phyloP scores from a whole-genome alignment of 2,888 invertebrate genomes.

The Hipparchia sbordonii region DNA sequence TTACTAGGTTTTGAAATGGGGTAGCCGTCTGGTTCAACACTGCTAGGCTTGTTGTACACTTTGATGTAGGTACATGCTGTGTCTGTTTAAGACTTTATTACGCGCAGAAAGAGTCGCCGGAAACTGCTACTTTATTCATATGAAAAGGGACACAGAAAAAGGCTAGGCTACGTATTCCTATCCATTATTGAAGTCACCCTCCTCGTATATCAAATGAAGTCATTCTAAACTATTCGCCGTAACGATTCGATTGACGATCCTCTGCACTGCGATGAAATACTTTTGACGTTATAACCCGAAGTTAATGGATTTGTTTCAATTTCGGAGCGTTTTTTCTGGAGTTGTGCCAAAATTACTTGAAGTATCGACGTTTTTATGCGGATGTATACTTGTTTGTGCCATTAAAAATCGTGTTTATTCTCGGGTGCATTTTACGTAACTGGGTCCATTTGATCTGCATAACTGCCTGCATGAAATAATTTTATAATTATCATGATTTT shows the following conservation, averaged over 20 bases:
- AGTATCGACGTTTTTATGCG: conserved; percentile 40
- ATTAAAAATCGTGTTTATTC: conserved; percentile 31
- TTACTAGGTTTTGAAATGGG: no score
- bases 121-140: conserved; percentile 51
- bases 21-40: no score
- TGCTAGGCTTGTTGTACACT: no score
- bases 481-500: not conserved
- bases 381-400: conserved; percentile 32
- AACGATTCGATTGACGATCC: conserved; percentile 69
- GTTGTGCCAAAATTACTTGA: conserved; percentile 40
- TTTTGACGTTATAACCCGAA: conserved; percentile 43
- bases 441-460: conserved; percentile 1
- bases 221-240: conserved; percentile 77
- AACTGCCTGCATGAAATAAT: not conserved
- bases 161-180: conserved; percentile 46
- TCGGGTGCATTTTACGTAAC: conserved; percentile 7
- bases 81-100: not conserved
- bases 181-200: conserved; percentile 68
- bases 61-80: not conserved
- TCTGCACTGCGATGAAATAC: conserved; percentile 48
- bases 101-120: not conserved
- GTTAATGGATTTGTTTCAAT: conserved; percentile 45
- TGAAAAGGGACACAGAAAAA: conserved; percentile 50
- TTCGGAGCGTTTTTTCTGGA: conserved; percentile 40
- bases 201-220: conserved; percentile 76